Evolutionary conservation across 2,797 vertebrate species (phyloP).

Genomic region (Darevskia nairensis): DNA sequence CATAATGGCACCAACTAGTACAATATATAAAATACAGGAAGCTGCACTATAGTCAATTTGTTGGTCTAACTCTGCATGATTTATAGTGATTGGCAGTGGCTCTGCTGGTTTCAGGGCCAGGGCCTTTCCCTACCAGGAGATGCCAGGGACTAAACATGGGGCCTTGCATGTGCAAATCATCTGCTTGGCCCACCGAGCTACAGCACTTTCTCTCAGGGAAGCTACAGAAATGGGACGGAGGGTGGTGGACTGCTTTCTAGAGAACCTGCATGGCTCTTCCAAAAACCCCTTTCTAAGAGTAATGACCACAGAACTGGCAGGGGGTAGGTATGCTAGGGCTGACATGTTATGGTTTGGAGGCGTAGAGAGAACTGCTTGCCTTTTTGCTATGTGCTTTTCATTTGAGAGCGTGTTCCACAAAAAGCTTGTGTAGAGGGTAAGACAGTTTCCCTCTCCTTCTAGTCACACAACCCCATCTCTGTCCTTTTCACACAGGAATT

Average conservation of each 20-base stretch:
- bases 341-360: not conserved
- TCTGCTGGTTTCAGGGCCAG: not conserved
- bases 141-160: not conserved
- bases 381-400: too few relatives aligned
- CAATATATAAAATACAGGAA: not conserved
- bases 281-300: not conserved
- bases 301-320: not conserved
- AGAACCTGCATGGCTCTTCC: not conserved
- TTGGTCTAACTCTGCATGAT: not conserved
- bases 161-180: too few relatives aligned
- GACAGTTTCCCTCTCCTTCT: not conserved
- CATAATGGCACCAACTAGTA: not conserved
- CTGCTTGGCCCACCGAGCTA: not conserved
- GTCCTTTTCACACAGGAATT: slow-evolving; percentile 37
- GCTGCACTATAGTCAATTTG: not conserved
- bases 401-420: not conserved
- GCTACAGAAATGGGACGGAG: not conserved
- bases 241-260: not conserved
- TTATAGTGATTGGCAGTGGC: not conserved
- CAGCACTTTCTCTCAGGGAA: not conserved
- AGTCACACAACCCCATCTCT: too few relatives aligned
- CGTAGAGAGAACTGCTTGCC: not conserved
- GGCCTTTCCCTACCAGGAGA: not conserved
- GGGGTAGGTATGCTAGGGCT: not conserved
- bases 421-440: too few relatives aligned